Evolutionary conservation across 2,113 vertebrate genomes (phyloP), one percentile per base, ranked within the genome.

Genomic region (Hippocampus mohnikei): DNA sequence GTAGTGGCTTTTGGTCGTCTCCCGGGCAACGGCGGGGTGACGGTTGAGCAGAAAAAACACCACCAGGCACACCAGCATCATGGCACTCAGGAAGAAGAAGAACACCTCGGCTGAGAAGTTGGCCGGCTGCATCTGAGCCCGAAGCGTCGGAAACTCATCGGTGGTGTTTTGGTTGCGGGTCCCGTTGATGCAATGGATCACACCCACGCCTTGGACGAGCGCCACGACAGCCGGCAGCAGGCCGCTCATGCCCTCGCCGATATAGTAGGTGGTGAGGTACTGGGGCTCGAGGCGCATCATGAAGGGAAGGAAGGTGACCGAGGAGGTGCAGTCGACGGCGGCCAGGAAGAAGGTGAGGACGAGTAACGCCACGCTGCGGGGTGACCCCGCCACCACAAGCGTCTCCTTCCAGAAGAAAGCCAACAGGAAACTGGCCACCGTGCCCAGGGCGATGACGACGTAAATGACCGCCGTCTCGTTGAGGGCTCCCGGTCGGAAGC

Each of bases 241-340:
- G 25, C 94, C 94, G 12, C 94, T 95, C 56, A 94, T 70, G 0
- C 94, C 94, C 83, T 95, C 94, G 1, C 94, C 94, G 0, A 93
- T 82, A n/a, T 91, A 95, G 83, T 94, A 95, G 29, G 88, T 91
- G 84, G 91, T 92, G 10, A 95, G 88, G 77, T 90, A 94, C 67
- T 77, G 74, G 0, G 92, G 73, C 65, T 83, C 78, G 44, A 95
- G 88, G 18, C 83, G 90, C 84, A 85, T 91, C 93, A 93, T 94
- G 79, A 93, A 95, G 42, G 94, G 94, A 66, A 94, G 85, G 83
- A 95, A 95, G 48, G 94, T 95, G 70, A 95, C 94, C 0, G 94
- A 95, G 50, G 94, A 94, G 0, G 93, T 94, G 88, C 93, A 94
- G 90, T 95, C 94, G 2, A 94, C 93, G 15, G 81, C 46, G 0